These are phyloP conservation scores for Dromas ardeola DNA, from an alignment of 2,113 vertebrate species.

Conservation along the genomic window DNA sequence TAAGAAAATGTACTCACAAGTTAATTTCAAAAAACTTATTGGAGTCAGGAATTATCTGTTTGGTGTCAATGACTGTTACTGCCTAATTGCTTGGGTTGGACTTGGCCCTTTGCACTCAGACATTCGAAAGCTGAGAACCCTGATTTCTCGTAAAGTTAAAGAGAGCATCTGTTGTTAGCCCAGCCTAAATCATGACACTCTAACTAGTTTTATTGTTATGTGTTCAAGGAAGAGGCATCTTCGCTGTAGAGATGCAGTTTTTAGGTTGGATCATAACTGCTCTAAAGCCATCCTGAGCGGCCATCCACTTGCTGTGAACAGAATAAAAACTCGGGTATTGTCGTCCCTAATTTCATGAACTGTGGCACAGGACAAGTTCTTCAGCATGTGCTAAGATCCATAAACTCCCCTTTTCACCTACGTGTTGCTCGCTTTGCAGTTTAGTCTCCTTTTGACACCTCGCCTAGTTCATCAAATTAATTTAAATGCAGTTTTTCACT, in stretches of 20 bases:
- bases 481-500: background rate
- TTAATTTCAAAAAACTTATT: background rate
- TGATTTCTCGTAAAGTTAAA: background rate
- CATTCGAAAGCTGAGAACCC: background rate
- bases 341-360: background rate
- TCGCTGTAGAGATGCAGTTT: background rate
- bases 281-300: background rate
- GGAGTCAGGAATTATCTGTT: rapidly evolving
- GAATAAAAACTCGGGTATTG: background rate
- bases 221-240: background rate
- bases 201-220: background rate
- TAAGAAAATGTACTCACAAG: background rate
- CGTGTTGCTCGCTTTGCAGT: background rate
- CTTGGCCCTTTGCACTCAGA: background rate
- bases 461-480: background rate
- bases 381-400: background rate
- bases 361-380: background rate
- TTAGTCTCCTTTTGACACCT: background rate
- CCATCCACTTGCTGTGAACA: background rate
- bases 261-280: background rate
- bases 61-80: background rate
- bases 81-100: background rate
- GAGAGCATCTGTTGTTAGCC: background rate
- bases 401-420: background rate
- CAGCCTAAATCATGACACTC: background rate